Evolutionary conservation across 1,140 invertebrate genomes (phyloP), one percentile per base, ranked within the genome.

Genomic region (Achroia grisella): DNA sequence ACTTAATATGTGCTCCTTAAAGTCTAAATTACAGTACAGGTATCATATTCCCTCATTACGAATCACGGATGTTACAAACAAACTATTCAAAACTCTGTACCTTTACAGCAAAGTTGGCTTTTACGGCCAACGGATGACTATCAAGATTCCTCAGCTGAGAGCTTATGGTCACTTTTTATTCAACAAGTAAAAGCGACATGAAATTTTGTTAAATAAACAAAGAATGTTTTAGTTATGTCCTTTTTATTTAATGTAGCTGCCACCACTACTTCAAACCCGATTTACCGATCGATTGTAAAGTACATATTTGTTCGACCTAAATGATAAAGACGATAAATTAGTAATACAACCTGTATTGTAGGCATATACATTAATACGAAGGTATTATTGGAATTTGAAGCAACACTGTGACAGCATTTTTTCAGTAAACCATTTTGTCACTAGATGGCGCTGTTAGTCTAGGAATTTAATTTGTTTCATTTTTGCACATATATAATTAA

Each of bases 21-120:
- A 35, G 47, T 10, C 41, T 10, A 32, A 54, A 56, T 32, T 62
- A 5, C 14, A 9, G 9, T 52, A 43, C 0, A 15, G 1, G 0
- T 0, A 12, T 8, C 15, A 42, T 17, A 62, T 52, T 71, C 59
- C 72, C 71, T 76, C 75, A 79, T 81, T 81, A 81, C 71, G 63
- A 78, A 84, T 83, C 77, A 81, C 70, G 71, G 75, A 78, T 74
- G 63, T 76, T 75, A 71, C 79, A 79, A 75, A 78, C 69, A 83
- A 79, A 84, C 72, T 74, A 79, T 79, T 77, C 67, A 73, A 81
- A 81, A 78, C 75, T 76, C 62, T 71, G 70, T 79, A 74, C 73
- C 68, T 78, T 78, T 68, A 70, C 73, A 77, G 71, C 70, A 76
- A 73, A 77, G 57, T 71, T 70, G 65, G 58, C 55, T 77, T 74